Percentiles rank a stretch among this genome's conserved stretches.
phyloP scores from a whole-genome alignment of 1,140 invertebrate species.

The Prorops nasuta region DNA sequence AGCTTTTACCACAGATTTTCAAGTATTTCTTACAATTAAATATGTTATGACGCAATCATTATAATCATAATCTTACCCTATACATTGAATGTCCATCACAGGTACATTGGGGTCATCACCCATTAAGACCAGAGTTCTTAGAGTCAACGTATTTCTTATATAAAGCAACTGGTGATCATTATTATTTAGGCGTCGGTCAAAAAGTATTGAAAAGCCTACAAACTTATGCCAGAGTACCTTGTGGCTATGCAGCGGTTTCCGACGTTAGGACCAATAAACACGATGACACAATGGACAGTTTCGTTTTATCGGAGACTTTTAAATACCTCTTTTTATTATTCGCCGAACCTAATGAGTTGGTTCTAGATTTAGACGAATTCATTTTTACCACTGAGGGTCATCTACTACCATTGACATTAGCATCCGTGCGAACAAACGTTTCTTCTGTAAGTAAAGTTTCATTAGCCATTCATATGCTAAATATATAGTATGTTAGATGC shows the following conservation, averaged over 20 bases:
- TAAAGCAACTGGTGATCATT: constrained; percentile 89
- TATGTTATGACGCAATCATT: background rate
- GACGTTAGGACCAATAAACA: constrained; percentile 87
- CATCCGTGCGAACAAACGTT: constrained; percentile 51
- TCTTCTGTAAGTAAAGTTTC: constrained; percentile 48
- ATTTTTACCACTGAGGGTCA: constrained; percentile 97
- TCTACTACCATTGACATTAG: constrained; percentile 84
- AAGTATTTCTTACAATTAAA: constrained; percentile 65
- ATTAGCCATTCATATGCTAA: constrained; percentile 17
- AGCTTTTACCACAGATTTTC: constrained; percentile 93
- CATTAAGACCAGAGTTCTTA: constrained; percentile 93
- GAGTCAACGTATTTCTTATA: constrained; percentile 98
- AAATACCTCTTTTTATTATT: constrained; percentile 97
- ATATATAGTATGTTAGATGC: constrained; percentile 5
- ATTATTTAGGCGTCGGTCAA: constrained; percentile 92
- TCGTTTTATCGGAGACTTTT: constrained; percentile 95
- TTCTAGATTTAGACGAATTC: constrained; percentile 93
- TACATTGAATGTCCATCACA: too few relatives aligned
- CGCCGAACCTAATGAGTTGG: constrained; percentile 81
- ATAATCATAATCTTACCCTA: background rate
- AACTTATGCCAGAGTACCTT: constrained; percentile 86
- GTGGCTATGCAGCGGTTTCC: constrained; percentile 95
- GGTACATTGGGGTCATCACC: constrained; percentile 98
- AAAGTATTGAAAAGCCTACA: constrained; percentile 89
- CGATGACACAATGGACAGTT: constrained; percentile 97